Evolutionary conservation across 2,888 invertebrate genomes (phyloP).

Genomic region (Tetropium fuscum): DNA sequence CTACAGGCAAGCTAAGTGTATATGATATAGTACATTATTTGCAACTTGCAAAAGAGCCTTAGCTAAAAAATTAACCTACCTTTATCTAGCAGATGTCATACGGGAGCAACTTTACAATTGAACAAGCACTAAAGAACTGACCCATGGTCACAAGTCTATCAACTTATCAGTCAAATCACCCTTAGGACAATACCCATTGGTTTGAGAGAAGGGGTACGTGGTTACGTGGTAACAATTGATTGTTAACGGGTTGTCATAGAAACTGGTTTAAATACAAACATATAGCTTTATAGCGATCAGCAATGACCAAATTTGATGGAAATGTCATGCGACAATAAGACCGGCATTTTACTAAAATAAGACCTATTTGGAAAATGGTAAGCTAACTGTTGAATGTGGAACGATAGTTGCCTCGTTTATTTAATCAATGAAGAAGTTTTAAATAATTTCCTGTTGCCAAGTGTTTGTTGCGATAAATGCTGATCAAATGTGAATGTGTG

Average conservation of each 20-base stretch:
- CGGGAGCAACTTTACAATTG: constrained; percentile 47
- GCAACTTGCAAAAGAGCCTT: neutral
- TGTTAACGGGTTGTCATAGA: constrained; percentile 63
- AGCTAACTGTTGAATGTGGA: constrained; percentile 31
- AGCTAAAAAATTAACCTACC: constrained; percentile 4
- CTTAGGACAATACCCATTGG: constrained; percentile 59
- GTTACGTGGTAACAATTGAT: constrained; percentile 66
- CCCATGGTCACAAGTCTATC: constrained; percentile 61
- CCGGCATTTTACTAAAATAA: constrained; percentile 7
- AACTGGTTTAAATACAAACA: constrained; percentile 63
- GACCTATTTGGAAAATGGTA: constrained; percentile 8
- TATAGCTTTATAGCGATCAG: constrained; percentile 22
- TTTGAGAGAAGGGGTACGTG: constrained; percentile 54
- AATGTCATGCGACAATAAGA: constrained; percentile 11
- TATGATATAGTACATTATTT: too few relatives aligned
- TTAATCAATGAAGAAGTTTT: too few relatives aligned
- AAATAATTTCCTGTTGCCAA: too few relatives aligned
- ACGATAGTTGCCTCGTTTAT: too few relatives aligned
- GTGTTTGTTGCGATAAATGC: too few relatives aligned
- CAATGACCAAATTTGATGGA: constrained; percentile 20
- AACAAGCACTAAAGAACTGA: constrained; percentile 61
- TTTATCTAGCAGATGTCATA: constrained; percentile 7
- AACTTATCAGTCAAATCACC: constrained; percentile 61
- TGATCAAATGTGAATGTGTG: too few relatives aligned
- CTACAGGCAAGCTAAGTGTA: neutral